phyloP scores from a whole-genome alignment of 2,797 vertebrate species.

The Hydrolagus colliei region DNA sequence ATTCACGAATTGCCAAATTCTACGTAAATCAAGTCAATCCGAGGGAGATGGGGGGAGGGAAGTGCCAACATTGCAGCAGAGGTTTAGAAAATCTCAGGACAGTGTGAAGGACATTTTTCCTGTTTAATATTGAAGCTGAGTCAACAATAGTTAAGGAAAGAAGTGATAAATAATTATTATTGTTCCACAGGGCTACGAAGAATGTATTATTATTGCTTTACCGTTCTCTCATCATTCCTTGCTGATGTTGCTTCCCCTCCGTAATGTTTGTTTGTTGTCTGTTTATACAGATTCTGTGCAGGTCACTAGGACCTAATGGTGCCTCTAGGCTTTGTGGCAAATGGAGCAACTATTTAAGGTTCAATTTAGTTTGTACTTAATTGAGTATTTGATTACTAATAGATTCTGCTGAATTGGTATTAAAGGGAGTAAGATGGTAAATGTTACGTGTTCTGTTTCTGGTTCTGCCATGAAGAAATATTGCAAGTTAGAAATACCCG shows the following conservation, averaged over 20 bases:
- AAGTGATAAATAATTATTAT: not conserved
- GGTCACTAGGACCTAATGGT: conserved; percentile 5
- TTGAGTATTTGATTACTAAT: not conserved
- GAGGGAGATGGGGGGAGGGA: no score
- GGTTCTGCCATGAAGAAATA: no score
- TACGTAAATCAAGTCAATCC: no score
- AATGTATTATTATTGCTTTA: not conserved
- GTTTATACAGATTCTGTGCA: not conserved
- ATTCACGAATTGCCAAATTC: no score
- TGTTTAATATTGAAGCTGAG: not conserved
- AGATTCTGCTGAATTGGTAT: no score
- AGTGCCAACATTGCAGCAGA: no score
- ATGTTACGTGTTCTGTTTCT: no score
- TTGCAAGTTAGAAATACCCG: no score
- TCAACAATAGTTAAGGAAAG: not conserved
- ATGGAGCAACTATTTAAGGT: not conserved
- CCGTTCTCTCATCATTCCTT: not conserved
- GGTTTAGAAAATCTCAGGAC: not conserved
- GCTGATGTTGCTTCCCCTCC: not conserved
- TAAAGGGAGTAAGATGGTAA: no score
- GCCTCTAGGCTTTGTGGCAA: not conserved
- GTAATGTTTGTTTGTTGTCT: not conserved
- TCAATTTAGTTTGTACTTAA: not conserved
- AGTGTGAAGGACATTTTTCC: not conserved
- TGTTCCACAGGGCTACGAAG: not conserved